phyloP scores from a whole-genome alignment of 2,888 invertebrate species.

The Drosophila neoperkinsi region DNA sequence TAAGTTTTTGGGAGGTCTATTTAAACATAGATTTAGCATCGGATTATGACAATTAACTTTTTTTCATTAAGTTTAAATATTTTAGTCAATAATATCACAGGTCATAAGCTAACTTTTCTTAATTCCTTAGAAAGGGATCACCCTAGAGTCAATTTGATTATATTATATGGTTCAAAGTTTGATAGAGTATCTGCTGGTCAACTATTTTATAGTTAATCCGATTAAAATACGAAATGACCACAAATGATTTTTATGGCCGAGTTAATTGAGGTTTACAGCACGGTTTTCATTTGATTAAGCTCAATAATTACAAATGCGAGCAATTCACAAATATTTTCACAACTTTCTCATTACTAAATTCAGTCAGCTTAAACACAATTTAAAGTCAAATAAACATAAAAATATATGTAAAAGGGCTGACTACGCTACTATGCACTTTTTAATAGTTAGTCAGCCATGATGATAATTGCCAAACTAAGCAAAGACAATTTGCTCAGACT shows the following conservation, averaged over 20 bases:
- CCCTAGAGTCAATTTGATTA: not conserved
- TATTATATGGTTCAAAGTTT: not conserved
- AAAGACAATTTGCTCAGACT: not conserved
- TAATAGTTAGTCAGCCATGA: not conserved
- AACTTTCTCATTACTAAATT: slow-evolving; percentile 18
- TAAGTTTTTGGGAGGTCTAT: not conserved
- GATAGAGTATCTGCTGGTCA: slow-evolving; percentile 21
- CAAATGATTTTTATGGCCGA: slow-evolving; percentile 75
- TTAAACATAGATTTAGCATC: not conserved
- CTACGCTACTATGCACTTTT: not conserved
- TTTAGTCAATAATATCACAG: not conserved
- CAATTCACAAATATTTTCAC: slow-evolving; percentile 50
- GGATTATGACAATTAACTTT: not conserved
- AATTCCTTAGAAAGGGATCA: not conserved
- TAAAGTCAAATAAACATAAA: slow-evolving; percentile 13
- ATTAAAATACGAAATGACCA: slow-evolving; percentile 60
- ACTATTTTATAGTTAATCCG: slow-evolving; percentile 6
- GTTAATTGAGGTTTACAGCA: slow-evolving; percentile 72
- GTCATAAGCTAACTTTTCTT: not conserved
- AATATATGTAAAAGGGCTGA: not conserved
- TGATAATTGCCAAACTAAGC: not conserved
- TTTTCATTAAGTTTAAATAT: not conserved
- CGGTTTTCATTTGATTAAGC: slow-evolving; percentile 76
- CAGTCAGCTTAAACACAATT: slow-evolving; percentile 27
- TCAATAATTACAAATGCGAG: slow-evolving; percentile 61